Base-by-base conservation (phyloP, 2,888 invertebrate genomes). In the Yponomeuta evonymella region DNA sequence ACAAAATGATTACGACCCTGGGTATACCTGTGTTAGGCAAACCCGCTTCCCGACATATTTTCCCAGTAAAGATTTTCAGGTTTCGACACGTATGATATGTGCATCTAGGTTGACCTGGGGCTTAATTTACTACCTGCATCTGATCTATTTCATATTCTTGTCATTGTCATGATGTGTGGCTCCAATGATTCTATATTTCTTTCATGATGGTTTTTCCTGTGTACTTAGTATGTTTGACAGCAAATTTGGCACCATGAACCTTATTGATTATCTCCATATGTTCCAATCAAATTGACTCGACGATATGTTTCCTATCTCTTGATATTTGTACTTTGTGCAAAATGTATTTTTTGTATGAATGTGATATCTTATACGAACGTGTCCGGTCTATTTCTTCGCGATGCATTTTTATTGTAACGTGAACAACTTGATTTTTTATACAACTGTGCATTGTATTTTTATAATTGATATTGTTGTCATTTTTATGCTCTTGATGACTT, bases 401-500 rank as follows among this genome's bases (percentile, higher is more conserved):
- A 58, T 58, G 51, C 51, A 58, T 58, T 58, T 58, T 58, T 58
- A 58, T 58, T 58, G 15, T 58, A 15, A 15, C 51, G 3, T 2
- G 6, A 5, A 12, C 12, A 12, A 58, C 51, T 58, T 58, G 12
- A 15, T 58, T 58, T 58, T 58, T 58, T 58, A 58, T 64, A 30
- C 29, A 29, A 29, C 6, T 64, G 29, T 64, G 64, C 64, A 64
- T 64, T 64, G 64, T 2, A 68, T 51, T 70, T 70, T 11, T 48
- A 33, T 43, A 43, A 43, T 48, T 70, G 33, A n/a, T 43, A n/a
- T 58, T 69, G 48, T 33, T 58, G 51, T 43, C 43, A 51, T 30
- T 69, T 51, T 51, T 51, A 48, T 48, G 33, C 30, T 48, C 12
- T 58, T 69, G 69, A 58, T 64, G 9, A 30, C 64, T 58, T 58